phyloP scores from a whole-genome alignment of 1,140 invertebrate species.

The Aphelinus certus region DNA sequence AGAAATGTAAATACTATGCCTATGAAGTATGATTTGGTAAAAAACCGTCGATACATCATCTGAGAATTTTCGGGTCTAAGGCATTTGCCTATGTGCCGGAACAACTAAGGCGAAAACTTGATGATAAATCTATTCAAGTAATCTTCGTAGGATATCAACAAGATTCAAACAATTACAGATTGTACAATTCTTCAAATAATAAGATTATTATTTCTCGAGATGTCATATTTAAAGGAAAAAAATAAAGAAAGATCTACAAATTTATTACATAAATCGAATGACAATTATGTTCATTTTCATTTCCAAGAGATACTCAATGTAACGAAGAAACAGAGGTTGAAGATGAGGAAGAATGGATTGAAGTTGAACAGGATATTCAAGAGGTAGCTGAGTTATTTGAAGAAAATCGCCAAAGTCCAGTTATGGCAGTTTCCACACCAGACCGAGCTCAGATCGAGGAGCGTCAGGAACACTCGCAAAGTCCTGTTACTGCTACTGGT shows the following conservation, averaged over 20 bases:
- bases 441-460: too few relatives aligned
- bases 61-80: conserved; percentile 31
- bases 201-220: too few relatives aligned
- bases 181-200: conserved; percentile 9
- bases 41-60: conserved; percentile 6
- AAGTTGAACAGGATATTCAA: too few relatives aligned
- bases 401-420: not conserved
- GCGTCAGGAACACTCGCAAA: too few relatives aligned
- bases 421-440: too few relatives aligned
- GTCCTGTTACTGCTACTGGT: too few relatives aligned
- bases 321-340: not conserved
- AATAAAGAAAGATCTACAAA: too few relatives aligned
- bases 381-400: too few relatives aligned
- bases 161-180: conserved; percentile 33
- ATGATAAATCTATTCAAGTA: conserved; percentile 21
- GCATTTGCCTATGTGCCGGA: conserved; percentile 34
- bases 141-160: conserved; percentile 32
- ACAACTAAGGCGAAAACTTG: conserved; percentile 34
- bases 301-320: not conserved
- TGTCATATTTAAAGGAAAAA: conserved; percentile 8
- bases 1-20: not conserved
- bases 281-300: not conserved
- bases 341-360: not conserved
- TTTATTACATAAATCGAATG: not conserved
- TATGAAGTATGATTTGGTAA: conserved; percentile 7